Base-by-base conservation (phyloP, 1,140 invertebrate genomes). In the Meloidogyne hapla region DNA sequence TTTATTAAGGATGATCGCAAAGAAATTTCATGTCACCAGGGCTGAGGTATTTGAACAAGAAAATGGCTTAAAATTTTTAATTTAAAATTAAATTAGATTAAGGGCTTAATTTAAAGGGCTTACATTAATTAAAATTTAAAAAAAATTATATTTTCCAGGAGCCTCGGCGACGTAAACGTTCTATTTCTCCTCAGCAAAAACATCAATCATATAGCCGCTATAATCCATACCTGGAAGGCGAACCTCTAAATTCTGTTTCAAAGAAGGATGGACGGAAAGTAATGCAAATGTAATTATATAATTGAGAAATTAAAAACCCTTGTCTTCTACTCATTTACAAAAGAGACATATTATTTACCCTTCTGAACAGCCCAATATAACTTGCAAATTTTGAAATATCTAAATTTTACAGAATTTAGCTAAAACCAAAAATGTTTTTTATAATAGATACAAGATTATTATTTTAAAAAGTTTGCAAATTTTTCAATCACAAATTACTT, bases 21-120 rank as follows among this genome's bases (percentile, higher is more conserved):
- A 94, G 89, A 94, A 94, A 87, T 92, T 91, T 83, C 91, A 92
- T 79, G 88, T 89, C 28, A 90, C 91, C 65, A 82, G 91, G 89
- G 88, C 90, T 90, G 81, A 84, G 74, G 69, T 81, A 69, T 42
- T 33, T 33, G 33, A 33, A 33, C 4, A 6, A 33, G 33, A 33
- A n/a, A n/a, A 33, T 33, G 4, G 9, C 33, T 33, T 6, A 33
- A 33, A 6, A 33, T 33, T 33, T n/a, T n/a, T n/a, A n/a, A n/a
- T n/a, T n/a, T n/a, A n/a, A n/a, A n/a, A n/a, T n/a, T n/a, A n/a
- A n/a, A n/a, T n/a, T n/a, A n/a, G n/a, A n/a, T n/a, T n/a, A n/a
- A n/a, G n/a, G n/a, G n/a, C n/a, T n/a, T n/a, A n/a, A n/a, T n/a
- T n/a, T n/a, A n/a, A n/a, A n/a, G n/a, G n/a, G n/a, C n/a, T n/a